Evolutionary conservation across 2,113 vertebrate species (phyloP), one percentile per base, ranked within the genome.

Genomic region (Silurus asotus): DNA sequence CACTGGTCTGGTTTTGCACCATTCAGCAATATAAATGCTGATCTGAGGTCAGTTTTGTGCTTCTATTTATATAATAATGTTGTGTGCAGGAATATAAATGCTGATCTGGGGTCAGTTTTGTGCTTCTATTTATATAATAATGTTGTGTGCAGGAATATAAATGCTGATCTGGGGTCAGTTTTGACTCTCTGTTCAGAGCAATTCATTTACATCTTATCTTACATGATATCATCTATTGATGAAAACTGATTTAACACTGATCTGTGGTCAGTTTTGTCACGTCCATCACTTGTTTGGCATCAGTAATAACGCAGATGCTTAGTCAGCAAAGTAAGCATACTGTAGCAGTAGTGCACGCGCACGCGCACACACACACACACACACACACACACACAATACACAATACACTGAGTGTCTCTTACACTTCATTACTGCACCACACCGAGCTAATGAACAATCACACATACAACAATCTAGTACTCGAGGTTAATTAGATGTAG

Each of bases 401-500:
- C 53, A 28, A 25, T 56, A n/a, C 6, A 58, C 51, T 5, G n/a
- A 28, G 25, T 28, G 53, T n/a, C n/a, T 58, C 51, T 58, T 25
- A 51, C 55, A 25, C n/a, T 67, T 81, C 45, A 51, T n/a, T 51
- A 55, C 28, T 49, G 10, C 58, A 61, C 25, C 69, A 58, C 55
- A 76, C 64, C 76, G 53, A 82, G 82, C 76, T 67, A 25, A 56
- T 56, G 69, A n/a, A 79, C 55, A 79, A 19, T 23, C 77, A 20
- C 77, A 45, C 77, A 61, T 58, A 61, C 28, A 28, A 59, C 59
- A 45, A 61, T 48, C 28, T 11, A 48, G 19, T 48, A 80, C 56
- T 72, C 70, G 58, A 77, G 78, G 28, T 88, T 88, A 84, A 86
- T 88, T 86, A 88, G 75, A 86, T 37, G 81, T 79, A 69, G 72